phyloP scores from a whole-genome alignment of 2,888 invertebrate genomes.

The Napeogenes inachia region DNA sequence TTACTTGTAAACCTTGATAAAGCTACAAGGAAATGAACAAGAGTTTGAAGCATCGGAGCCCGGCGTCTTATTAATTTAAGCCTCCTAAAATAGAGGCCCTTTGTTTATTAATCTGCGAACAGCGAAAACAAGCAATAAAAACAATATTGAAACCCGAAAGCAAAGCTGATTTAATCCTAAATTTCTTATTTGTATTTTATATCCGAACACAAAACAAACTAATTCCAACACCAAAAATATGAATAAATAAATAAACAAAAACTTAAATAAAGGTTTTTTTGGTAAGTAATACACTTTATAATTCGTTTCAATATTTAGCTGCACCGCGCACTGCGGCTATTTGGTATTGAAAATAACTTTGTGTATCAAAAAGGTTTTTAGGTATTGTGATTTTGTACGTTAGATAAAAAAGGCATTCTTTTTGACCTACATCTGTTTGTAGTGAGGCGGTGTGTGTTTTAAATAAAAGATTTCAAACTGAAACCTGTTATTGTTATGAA shows the following conservation, averaged over 20 bases:
- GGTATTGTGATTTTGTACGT: neutral
- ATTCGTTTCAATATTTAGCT: too few species aligned
- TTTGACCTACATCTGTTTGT: neutral
- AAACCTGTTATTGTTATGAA: too few species aligned
- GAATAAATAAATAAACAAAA: too few species aligned
- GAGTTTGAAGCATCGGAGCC: conserved; percentile 29
- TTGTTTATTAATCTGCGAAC: conserved; percentile 34
- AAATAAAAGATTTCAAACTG: too few species aligned
- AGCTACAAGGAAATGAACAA: conserved; percentile 26
- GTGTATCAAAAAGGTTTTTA: neutral
- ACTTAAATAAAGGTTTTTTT: too few species aligned
- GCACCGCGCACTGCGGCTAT: too few species aligned
- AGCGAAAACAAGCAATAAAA: neutral
- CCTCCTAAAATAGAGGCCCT: conserved; percentile 33
- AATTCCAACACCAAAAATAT: too few species aligned
- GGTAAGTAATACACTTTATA: too few species aligned
- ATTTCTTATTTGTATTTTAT: too few species aligned
- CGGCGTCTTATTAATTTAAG: conserved; percentile 38
- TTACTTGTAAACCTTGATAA: conserved; percentile 17
- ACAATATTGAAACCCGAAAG: neutral
- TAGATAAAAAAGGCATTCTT: neutral
- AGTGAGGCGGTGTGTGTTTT: too few species aligned
- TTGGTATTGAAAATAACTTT: neutral
- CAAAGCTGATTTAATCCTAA: too few species aligned
- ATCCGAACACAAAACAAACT: too few species aligned